Conservation (phyloP, 1,140 invertebrate species). For the Hyles euphorbiae region DNA sequence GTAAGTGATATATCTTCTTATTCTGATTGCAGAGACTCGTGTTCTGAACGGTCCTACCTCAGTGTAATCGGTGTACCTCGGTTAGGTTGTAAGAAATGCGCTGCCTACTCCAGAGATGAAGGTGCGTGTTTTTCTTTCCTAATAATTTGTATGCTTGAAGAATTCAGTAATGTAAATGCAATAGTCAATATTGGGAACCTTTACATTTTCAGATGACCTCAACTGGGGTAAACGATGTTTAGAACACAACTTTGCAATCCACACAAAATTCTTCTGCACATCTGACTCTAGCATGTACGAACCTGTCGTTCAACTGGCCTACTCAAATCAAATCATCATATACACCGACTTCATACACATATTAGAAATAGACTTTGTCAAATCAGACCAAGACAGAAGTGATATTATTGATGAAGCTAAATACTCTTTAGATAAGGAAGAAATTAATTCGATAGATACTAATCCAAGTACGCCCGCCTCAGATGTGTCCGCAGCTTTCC, state of each 20-base stretch:
- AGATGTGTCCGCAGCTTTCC: slow-evolving; percentile 55
- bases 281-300: slow-evolving; percentile 71
- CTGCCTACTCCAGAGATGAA: slow-evolving; percentile 60
- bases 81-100: slow-evolving; percentile 70
- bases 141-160: not conserved
- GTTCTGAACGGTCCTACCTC: slow-evolving; percentile 70
- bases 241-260: slow-evolving; percentile 73
- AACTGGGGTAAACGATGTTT: slow-evolving; percentile 65
- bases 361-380: slow-evolving; percentile 71
- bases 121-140: slow-evolving; percentile 35
- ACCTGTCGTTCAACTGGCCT: slow-evolving; percentile 70
- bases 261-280: slow-evolving; percentile 73
- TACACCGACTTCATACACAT: slow-evolving; percentile 75
- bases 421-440: slow-evolving; percentile 52
- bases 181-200: not conserved
- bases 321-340: slow-evolving; percentile 73
- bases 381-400: slow-evolving; percentile 53
- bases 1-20: slow-evolving; percentile 13
- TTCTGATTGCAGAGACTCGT: slow-evolving; percentile 59
- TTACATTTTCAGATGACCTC: slow-evolving; percentile 47
- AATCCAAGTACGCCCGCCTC: slow-evolving; percentile 57
- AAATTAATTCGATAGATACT: slow-evolving; percentile 48
- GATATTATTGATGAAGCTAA: slow-evolving; percentile 49
- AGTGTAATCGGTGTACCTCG: slow-evolving; percentile 72
- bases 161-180: not conserved